Evolutionary conservation across 2,113 vertebrate species (phyloP).

Genomic region (Apaloderma vittatum): DNA sequence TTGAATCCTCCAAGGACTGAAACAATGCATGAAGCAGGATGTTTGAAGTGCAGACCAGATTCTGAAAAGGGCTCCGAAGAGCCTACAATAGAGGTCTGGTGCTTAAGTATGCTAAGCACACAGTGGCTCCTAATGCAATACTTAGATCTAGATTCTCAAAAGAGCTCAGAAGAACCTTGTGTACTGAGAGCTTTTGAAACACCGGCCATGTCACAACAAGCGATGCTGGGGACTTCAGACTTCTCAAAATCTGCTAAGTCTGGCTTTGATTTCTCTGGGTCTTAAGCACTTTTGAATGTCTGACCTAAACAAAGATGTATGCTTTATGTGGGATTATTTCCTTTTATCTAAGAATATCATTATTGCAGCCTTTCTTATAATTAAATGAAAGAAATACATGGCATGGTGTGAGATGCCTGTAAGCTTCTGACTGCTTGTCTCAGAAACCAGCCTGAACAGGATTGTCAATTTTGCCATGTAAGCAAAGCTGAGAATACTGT

Average conservation of each 20-base stretch:
- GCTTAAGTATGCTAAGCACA: slow-evolving; percentile 56
- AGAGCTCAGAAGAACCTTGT: slow-evolving; percentile 45
- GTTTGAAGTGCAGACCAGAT: slow-evolving; percentile 19
- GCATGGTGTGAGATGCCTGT: background rate
- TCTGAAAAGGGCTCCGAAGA: slow-evolving; percentile 33
- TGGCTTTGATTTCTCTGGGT: slow-evolving; percentile 50
- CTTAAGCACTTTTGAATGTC: background rate
- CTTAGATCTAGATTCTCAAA: slow-evolving; percentile 64
- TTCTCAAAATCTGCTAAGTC: slow-evolving; percentile 30
- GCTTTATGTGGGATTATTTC: background rate
- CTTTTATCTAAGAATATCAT: background rate
- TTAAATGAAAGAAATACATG: background rate
- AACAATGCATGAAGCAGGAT: slow-evolving; percentile 35
- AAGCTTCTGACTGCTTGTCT: background rate
- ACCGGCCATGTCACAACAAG: slow-evolving; percentile 31
- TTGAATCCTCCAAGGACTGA: slow-evolving; percentile 60
- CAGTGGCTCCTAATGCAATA: background rate
- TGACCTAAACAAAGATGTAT: background rate
- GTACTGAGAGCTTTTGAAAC: slow-evolving; percentile 27
- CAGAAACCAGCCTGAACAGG: background rate
- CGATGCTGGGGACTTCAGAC: slow-evolving; percentile 23
- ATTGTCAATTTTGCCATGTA: background rate
- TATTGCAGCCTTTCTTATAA: background rate
- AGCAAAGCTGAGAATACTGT: background rate
- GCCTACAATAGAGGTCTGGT: background rate